Conservation (phyloP, 1,140 invertebrate species). For the Mactra quadrangularis region DNA sequence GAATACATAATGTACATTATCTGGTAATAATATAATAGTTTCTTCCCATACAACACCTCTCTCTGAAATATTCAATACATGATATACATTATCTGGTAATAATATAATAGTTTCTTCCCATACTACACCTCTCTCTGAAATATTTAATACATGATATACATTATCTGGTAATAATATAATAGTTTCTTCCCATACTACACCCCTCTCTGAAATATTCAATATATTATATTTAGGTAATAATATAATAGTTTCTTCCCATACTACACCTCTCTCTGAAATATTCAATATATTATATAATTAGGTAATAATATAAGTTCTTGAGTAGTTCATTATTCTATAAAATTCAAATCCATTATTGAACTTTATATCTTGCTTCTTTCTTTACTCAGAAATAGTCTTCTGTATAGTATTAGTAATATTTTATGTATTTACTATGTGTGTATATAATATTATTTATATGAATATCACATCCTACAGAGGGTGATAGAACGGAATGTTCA, state of each 20-base stretch:
- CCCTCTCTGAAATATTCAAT: slow-evolving; percentile 92
- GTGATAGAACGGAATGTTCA: too few species aligned
- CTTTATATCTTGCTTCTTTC: not conserved
- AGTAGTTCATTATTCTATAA: too few species aligned
- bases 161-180: slow-evolving; percentile 98
- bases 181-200: slow-evolving; percentile 99
- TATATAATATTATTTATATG: too few species aligned
- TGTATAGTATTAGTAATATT: too few species aligned
- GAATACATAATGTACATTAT: slow-evolving; percentile 99
- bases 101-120: slow-evolving; percentile 99
- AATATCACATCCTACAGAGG: too few species aligned
- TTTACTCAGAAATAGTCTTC: not conserved
- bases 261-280: slow-evolving; percentile 94
- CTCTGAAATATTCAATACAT: slow-evolving; percentile 93
- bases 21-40: slow-evolving; percentile 98
- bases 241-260: slow-evolving; percentile 99
- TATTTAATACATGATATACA: slow-evolving; percentile 96
- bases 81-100: slow-evolving; percentile 98
- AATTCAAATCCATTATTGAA: too few species aligned
- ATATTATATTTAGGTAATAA: slow-evolving; percentile 98
- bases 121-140: slow-evolving; percentile 94
- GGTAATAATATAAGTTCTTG: too few species aligned
- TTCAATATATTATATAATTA: too few species aligned
- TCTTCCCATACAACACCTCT: slow-evolving; percentile 99
- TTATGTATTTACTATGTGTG: too few species aligned